Base-by-base conservation (phyloP, 1,140 invertebrate species). In the Danaus melanippus region DNA sequence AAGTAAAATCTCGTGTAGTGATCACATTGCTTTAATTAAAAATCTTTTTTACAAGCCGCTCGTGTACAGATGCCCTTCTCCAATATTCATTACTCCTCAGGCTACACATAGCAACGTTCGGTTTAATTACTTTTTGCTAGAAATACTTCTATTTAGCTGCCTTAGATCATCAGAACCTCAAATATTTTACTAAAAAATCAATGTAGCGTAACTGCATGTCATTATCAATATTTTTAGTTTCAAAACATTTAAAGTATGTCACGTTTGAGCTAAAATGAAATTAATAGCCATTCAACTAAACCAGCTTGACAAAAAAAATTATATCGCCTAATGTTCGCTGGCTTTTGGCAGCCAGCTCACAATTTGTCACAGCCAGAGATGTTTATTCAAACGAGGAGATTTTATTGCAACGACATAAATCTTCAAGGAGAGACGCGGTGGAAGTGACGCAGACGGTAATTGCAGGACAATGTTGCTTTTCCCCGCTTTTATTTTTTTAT, bases 331-430 rank as follows among this genome's bases (percentile, higher is more conserved):
- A 75, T 76, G 76, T 64, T 76, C 66, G 69, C 69, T 74, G 68
- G 72, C 67, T 78, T 74, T 74, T 79, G 77, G 71, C 69, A 68
- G 64, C 62, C 54, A 72, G 60, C 66, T 56, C 48, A 73, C 68
- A 74, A 84, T 85, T 85, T 83, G 76, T 85, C 75, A 83, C 76
- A 69, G 74, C 62, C 69, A 55, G 47, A 71, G 74, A 80, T 84
- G 76, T 82, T 85, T 82, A 85, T 85, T 82, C 79, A 82, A 80
- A 85, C 76, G 71, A 78, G 68, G 73, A 73, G 68, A 79, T 81
- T 77, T 83, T 76, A 84, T 81, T 77, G 53, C 58, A 55, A 60
- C 66, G 66, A 69, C 67, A 79, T 81, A 79, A 79, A 81, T 81
- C 76, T 81, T 73, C 53, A 51, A 11, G 50, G 55, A 67, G 70